Conservation (phyloP, 2,797 vertebrate genomes). For the Syngnathus rostellatus region DNA sequence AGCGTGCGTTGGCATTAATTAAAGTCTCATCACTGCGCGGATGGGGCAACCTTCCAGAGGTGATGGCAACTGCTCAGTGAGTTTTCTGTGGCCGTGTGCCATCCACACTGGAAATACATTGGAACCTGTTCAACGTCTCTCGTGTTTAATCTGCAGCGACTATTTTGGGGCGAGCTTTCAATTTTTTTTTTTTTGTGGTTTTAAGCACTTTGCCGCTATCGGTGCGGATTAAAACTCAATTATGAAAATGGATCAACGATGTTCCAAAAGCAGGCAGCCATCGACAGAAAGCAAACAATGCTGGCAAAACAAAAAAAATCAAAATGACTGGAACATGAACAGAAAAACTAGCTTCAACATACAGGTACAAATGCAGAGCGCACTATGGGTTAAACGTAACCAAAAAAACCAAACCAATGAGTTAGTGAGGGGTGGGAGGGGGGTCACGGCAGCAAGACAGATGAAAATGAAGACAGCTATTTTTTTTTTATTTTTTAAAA, state of each 20-base stretch:
- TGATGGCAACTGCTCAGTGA: background rate
- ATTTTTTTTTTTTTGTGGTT: background rate
- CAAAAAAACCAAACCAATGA: constrained; percentile 40
- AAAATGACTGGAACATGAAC: background rate
- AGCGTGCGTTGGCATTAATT: background rate
- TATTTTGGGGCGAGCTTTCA: background rate
- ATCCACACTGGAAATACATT: background rate
- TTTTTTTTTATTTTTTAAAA: constrained; percentile 5
- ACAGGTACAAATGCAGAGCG: constrained; percentile 47
- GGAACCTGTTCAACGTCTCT: background rate
- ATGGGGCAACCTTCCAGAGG: constrained; percentile 3
- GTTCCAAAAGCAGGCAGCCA: constrained; percentile 16
- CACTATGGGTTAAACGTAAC: constrained; percentile 35
- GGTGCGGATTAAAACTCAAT: constrained; percentile 8
- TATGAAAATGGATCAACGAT: constrained; percentile 18
- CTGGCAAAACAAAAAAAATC: constrained; percentile 17
- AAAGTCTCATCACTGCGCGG: background rate
- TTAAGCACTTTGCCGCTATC: constrained; percentile 5
- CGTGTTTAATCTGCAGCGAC: background rate
- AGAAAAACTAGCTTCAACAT: constrained; percentile 55
- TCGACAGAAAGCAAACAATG: constrained; percentile 15
- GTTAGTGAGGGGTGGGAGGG: constrained; percentile 49
- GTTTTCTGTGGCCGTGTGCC: background rate
- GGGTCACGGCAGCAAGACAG: constrained; percentile 29
- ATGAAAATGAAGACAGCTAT: constrained; percentile 11